A percentile compares a stretch with the other conserved stretches of the same genome.
phyloP scores from a whole-genome alignment of 2,888 invertebrate species.

The Andrena camellia region DNA sequence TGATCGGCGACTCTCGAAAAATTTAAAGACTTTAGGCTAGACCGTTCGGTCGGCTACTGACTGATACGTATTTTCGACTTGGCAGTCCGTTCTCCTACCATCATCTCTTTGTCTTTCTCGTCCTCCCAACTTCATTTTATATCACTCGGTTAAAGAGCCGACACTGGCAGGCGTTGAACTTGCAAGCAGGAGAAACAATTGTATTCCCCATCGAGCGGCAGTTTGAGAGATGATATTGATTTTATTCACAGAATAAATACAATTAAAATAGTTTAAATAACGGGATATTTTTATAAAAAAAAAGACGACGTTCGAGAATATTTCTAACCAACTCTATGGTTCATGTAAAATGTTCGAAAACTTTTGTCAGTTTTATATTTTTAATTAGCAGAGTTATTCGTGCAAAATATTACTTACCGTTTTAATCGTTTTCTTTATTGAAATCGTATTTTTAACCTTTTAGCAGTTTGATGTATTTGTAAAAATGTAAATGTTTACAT shows the following conservation, averaged over 20 bases:
- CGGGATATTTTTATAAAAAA: background rate
- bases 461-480: no score
- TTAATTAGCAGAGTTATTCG: no score
- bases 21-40: slow-evolving; percentile 80
- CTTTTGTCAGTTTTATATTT: no score
- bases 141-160: slow-evolving; percentile 32
- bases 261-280: background rate
- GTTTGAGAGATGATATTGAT: background rate
- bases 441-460: no score
- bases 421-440: no score
- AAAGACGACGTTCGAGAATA: no score
- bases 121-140: slow-evolving; percentile 37
- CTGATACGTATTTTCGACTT: slow-evolving; percentile 81
- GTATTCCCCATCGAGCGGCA: background rate
- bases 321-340: no score
- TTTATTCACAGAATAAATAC: no score
- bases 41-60: slow-evolving; percentile 66
- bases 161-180: slow-evolving; percentile 39
- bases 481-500: no score
- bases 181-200: slow-evolving; percentile 11
- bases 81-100: slow-evolving; percentile 64
- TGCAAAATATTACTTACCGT: no score
- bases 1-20: slow-evolving; percentile 82
- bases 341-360: no score
- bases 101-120: slow-evolving; percentile 36